A percentile compares a stretch with the other conserved stretches of the same genome.
Conservation (phyloP, 2,888 invertebrate genomes). For the Eupithecia subfuscata region DNA sequence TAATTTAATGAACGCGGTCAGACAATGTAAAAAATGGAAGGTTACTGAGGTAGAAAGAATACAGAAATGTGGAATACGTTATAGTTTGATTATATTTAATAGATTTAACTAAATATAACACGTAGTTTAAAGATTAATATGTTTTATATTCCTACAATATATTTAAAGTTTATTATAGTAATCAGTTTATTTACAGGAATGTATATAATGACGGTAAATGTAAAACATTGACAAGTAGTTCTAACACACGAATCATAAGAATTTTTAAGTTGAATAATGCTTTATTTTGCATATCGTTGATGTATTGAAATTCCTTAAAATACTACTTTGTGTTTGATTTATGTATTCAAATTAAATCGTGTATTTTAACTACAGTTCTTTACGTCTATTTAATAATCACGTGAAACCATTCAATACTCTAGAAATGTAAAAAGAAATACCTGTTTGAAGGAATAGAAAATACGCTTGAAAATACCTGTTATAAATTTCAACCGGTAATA, state of each 20-base stretch:
- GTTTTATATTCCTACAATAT: conserved; percentile 44
- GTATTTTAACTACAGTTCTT: conserved; percentile 1
- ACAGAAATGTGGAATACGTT: conserved; percentile 40
- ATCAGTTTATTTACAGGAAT: conserved; percentile 70
- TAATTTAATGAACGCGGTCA: conserved; percentile 38
- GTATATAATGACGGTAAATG: conserved; percentile 52
- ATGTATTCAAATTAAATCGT: not conserved
- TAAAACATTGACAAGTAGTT: conserved; percentile 31
- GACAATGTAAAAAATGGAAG: conserved; percentile 37
- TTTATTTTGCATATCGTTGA: conserved; percentile 28
- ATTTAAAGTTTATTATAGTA: conserved; percentile 44
- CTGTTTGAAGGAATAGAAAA: conserved; percentile 18
- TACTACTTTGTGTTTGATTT: not conserved
- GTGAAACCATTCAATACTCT: conserved; percentile 10
- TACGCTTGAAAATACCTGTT: not conserved
- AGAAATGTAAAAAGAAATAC: conserved; percentile 13
- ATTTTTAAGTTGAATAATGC: conserved; percentile 32
- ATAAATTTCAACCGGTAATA: conserved; percentile 13
- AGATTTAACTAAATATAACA: conserved; percentile 24
- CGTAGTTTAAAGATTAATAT: conserved; percentile 36
- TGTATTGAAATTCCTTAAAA: conserved; percentile 4
- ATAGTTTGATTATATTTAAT: conserved; percentile 15
- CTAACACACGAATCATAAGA: conserved; percentile 34
- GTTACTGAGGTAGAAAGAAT: conserved; percentile 65
- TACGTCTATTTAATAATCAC: conserved; percentile 1